Percentiles rank a stretch among this genome's conserved stretches.
Conservation (phyloP, 2,797 vertebrate species). For the Pteropus rufus region DNA sequence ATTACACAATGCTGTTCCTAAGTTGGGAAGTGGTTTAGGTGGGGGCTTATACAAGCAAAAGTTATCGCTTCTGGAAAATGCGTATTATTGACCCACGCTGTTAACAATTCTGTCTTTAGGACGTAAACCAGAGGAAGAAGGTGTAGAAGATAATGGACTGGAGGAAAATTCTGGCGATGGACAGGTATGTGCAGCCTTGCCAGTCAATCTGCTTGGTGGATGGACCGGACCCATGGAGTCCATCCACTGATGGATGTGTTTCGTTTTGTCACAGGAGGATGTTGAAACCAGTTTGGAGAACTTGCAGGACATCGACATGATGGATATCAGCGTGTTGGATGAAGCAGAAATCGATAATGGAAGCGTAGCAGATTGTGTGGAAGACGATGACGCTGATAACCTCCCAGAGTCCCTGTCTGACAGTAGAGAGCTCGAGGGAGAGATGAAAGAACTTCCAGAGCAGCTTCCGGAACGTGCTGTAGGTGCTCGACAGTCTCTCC, state of each 20-base stretch:
- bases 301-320: slow-evolving; percentile 95
- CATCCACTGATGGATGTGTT: not conserved
- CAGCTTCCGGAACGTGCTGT: slow-evolving; percentile 82
- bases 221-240: not conserved
- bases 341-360: slow-evolving; percentile 93
- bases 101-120: slow-evolving; percentile 80
- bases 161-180: slow-evolving; percentile 94
- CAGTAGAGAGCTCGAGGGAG: slow-evolving; percentile 82
- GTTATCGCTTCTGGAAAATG: not conserved
- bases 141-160: slow-evolving; percentile 88
- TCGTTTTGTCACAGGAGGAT: slow-evolving; percentile 84
- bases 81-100: not conserved
- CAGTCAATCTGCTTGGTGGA: rapidly evolving
- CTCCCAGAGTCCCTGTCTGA: slow-evolving; percentile 83
- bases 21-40: not conserved
- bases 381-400: slow-evolving; percentile 86
- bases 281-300: slow-evolving; percentile 89
- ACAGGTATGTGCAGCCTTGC: slow-evolving; percentile 81
- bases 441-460: slow-evolving; percentile 81
- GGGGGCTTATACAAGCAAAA: not conserved
- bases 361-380: slow-evolving; percentile 84
- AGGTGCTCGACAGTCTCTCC: slow-evolving; percentile 18
- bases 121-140: slow-evolving; percentile 89
- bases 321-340: slow-evolving; percentile 94
- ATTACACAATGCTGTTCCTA: not conserved